Evolutionary conservation across 2,113 vertebrate species (phyloP).

Genomic region (Phodopus roborovskii): DNA sequence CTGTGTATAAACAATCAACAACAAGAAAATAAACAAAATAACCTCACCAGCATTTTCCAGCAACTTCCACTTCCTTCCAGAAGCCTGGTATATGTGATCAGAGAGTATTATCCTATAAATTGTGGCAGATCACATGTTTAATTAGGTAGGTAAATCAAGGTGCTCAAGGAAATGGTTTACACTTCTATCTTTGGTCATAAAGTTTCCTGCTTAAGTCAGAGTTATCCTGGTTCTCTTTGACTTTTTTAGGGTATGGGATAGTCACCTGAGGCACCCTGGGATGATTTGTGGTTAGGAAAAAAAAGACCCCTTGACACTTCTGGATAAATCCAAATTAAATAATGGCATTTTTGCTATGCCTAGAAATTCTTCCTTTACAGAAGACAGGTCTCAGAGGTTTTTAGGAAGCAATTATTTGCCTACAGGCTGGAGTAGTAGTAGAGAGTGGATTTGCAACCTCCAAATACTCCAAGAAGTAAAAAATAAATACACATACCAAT

Average conservation of each 20-base stretch:
- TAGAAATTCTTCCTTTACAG: neutral
- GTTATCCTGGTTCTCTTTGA: neutral
- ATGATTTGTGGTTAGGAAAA: neutral
- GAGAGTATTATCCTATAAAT: neutral
- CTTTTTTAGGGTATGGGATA: neutral
- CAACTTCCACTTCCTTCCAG: neutral
- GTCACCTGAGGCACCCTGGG: neutral
- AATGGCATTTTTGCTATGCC: neutral
- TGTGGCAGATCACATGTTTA: neutral
- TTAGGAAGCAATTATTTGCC: conserved; percentile 29
- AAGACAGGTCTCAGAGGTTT: neutral
- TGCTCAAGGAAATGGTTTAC: neutral
- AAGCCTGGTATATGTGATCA: neutral
- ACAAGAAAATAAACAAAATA: neutral
- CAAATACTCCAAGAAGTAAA: neutral
- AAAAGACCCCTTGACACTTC: neutral
- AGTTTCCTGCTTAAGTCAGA: neutral
- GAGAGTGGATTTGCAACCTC: neutral
- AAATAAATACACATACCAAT: neutral
- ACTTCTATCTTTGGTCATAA: neutral
- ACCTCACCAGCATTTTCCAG: neutral
- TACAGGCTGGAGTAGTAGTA: neutral
- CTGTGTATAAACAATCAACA: neutral
- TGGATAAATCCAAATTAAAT: conserved; percentile 45
- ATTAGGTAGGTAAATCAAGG: neutral